Base-by-base conservation (phyloP, 2,888 invertebrate genomes). In the Caenorhabditis sinica region DNA sequence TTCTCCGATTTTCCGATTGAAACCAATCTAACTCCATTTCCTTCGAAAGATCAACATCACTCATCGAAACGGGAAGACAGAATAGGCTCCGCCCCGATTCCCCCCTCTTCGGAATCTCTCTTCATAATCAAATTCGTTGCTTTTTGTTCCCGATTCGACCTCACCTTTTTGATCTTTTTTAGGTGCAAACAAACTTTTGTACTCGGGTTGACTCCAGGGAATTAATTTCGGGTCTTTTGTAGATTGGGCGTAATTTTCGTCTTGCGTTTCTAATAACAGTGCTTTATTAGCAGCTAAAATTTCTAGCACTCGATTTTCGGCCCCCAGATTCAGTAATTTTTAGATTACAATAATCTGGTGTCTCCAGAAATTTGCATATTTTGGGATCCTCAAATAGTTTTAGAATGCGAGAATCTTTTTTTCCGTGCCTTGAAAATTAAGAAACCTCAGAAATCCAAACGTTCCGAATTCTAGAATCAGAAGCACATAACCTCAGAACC, bases 61-160 rank as follows among this genome's bases (percentile, higher is more conserved):
- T 45, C 73, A 74, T n/a, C 61, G 36, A 63, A 33, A 63, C 30
- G 17, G 0, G 28, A 20, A 25, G 23, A 33, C 36, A 3, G n/a
- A 15, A 30, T 36, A 40, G 9, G 71, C 72, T 72, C 72, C 72
- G 72, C 72, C 72, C 53, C 20, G 23, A 40, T 20, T 72, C 11
- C 40, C 28, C 23, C 51, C 61, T 45, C 17, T 51, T 66, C 43
- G 43, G n/a, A 30, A 23, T 40, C 51, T 49, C 49, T 20, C 58
- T 63, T 63, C 58, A 49, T 45, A 17, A 53, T 65, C 65, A n/a
- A 45, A 65, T 63, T 58, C 74, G 74, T 65, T 75, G 33, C 65
- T 66, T 75, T 75, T 74, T 66, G 74, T 75, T 65, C 74, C 33
- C 72, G 33, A 30, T 40, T 56, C n/a, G 56, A 69, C 58, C 60